Base-by-base conservation (phyloP, 2,113 vertebrate species). In the Geococcyx californianus region DNA sequence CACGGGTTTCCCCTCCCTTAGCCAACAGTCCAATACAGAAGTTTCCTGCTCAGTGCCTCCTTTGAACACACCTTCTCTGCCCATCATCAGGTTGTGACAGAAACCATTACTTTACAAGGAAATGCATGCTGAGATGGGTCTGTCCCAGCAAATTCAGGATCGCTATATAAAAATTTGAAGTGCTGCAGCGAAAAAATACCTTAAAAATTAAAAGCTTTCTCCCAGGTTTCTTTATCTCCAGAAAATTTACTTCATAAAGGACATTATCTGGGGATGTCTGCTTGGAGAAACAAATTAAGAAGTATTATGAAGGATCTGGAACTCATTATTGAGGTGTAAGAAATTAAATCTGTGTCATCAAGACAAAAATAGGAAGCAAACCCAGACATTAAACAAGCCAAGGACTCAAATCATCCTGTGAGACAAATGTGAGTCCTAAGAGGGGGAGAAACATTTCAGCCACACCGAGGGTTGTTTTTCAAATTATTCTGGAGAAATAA, bases 271-370 rank as follows among this genome's bases (percentile, higher is more conserved):
- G 7, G 16, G 4, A 24, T 90, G 29, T 36, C 55, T 72, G 19
- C 40, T 72, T 84, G 15, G 16, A 84, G 42, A 49, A 94, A 67
- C 12, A 17, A 70, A 52, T 73, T 58, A 62, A 51, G 45, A n/a
- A 87, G 36, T 23, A 52, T 67, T 85, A 90, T 87, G 42, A 82
- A 91, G 33, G 52, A 64, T 87, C 87, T 95, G 89, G 87, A 95
- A 93, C 11, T 42, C 51, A 70, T 96, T 94, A 90, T 5, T 70
- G 78, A 84, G 26, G 81, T 87, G 67, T 60, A 83, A 76, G 51
- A 69, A 75, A 93, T 85, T 14, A 76, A 91, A 73, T 74, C 68
- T 92, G 94, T 80, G 42, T 64, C 56, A 95, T 84, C 52, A 80
- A 59, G 47, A 59, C n/a, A 74, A 82, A 94, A 94, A 81, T 24